Percentiles rank a stretch among this genome's conserved stretches.
Conservation (phyloP, 2,797 vertebrate genomes). For the Meda fulgida region DNA sequence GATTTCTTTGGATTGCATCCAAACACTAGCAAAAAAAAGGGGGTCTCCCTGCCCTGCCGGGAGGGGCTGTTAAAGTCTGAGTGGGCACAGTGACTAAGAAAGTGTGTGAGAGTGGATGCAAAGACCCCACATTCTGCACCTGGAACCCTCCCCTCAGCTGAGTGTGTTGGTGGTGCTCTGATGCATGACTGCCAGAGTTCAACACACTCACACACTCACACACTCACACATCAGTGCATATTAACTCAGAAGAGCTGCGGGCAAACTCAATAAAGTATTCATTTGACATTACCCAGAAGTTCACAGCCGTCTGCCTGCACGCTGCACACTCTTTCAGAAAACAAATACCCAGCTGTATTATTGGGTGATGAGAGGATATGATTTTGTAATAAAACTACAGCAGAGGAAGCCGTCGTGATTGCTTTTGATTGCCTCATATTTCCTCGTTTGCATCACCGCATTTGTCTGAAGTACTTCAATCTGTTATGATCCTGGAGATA, state of each 20-base stretch:
- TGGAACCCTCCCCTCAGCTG: neutral
- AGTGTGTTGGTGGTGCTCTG: conserved; percentile 18
- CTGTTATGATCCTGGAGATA: conserved; percentile 15
- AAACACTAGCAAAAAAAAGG: conserved; percentile 32
- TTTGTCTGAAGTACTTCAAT: conserved; percentile 26
- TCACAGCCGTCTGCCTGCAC: conserved; percentile 15
- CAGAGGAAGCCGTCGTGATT: conserved; percentile 5
- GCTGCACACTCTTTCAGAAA: conserved; percentile 18
- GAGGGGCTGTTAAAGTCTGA: conserved; percentile 57
- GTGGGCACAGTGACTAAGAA: conserved; percentile 63
- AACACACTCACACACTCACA: conserved; percentile 40
- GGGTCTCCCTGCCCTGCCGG: conserved; percentile 58
- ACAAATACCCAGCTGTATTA: conserved; percentile 29
- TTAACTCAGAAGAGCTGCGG: conserved; percentile 24
- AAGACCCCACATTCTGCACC: conserved; percentile 28
- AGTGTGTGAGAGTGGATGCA: conserved; percentile 44
- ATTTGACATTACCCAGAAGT: conserved; percentile 36
- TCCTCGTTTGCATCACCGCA: neutral
- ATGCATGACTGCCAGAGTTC: conserved; percentile 24
- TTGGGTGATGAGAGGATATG: conserved; percentile 22
- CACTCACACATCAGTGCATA: conserved; percentile 16
- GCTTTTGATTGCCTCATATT: conserved; percentile 35
- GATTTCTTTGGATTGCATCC: conserved; percentile 50
- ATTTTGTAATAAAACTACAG: conserved; percentile 47
- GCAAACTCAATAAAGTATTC: conserved; percentile 52